Percentiles rank a stretch among this genome's conserved stretches.
Conservation (phyloP, 2,113 vertebrate genomes). For the Colinus virginianus region DNA sequence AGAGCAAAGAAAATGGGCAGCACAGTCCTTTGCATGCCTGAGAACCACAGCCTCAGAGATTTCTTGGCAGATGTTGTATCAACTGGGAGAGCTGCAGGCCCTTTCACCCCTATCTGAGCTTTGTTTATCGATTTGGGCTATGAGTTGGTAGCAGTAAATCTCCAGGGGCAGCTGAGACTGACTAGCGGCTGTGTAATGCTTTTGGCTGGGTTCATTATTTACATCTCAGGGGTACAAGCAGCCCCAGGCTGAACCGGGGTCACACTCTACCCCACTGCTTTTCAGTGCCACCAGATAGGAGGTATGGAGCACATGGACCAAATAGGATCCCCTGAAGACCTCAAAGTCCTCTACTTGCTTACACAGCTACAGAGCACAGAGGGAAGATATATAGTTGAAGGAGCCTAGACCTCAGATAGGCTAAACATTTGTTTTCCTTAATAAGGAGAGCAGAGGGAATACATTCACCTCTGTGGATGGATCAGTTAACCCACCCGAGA, state of each 20-base stretch:
- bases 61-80: slow-evolving; percentile 18
- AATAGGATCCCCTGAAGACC: not conserved
- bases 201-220: not conserved
- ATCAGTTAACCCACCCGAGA: not conserved
- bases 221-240: not conserved
- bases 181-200: not conserved
- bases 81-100: not conserved
- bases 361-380: not conserved
- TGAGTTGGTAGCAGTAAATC: slow-evolving; percentile 11
- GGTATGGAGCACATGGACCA: not conserved
- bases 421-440: not conserved
- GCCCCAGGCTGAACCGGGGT: not conserved
- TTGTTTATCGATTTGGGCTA: slow-evolving; percentile 13
- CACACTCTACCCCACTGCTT: not conserved
- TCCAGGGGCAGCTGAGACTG: not conserved
- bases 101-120: slow-evolving; percentile 16
- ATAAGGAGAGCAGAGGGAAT: not conserved
- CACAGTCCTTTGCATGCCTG: not conserved
- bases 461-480: not conserved
- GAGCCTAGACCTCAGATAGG: not conserved
- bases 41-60: slow-evolving; percentile 29
- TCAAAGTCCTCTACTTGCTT: not conserved
- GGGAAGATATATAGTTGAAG: rapidly evolving
- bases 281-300: not conserved
- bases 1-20: slow-evolving; percentile 16